Percentiles rank a stretch among this genome's conserved stretches.
Evolutionary conservation across 2,113 vertebrate species (phyloP).

Genomic region (Dipodomys spectabilis): DNA sequence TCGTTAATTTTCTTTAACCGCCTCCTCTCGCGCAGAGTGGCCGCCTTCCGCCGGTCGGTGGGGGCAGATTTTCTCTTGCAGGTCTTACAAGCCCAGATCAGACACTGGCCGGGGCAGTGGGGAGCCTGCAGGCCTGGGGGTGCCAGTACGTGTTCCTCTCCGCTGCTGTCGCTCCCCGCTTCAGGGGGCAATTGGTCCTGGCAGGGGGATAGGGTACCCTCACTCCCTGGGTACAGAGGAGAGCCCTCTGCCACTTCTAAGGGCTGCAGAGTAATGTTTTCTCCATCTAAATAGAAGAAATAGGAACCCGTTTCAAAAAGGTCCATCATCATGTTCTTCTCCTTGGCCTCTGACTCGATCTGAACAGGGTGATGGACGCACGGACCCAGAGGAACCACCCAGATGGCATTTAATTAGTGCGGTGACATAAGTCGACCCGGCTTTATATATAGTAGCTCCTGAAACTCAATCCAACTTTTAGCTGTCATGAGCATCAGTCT

Average conservation of each 20-base stretch:
- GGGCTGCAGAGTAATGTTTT: constrained; percentile 93
- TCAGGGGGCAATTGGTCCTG: constrained; percentile 92
- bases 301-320: constrained; percentile 98
- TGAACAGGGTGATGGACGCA: constrained; percentile 84
- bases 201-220: constrained; percentile 92
- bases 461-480: constrained; percentile 97
- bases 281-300: constrained; percentile 97
- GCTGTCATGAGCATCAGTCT: constrained; percentile 93
- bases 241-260: constrained; percentile 95
- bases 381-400: constrained; percentile 88
- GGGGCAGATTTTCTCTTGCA: constrained; percentile 97
- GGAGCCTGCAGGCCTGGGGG: constrained; percentile 93
- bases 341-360: constrained; percentile 83
- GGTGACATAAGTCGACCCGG: constrained; percentile 93
- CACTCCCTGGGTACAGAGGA: constrained; percentile 92
- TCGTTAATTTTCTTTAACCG: constrained; percentile 99
- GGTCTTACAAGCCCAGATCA: constrained; percentile 98
- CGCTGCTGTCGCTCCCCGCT: constrained; percentile 93
- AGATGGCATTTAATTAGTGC: constrained; percentile 97
- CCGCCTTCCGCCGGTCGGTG: constrained; percentile 95
- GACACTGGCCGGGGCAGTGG: constrained; percentile 96
- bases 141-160: constrained; percentile 95
- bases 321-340: constrained; percentile 98
- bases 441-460: constrained; percentile 97
- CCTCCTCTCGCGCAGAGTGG: constrained; percentile 95